Evolutionary conservation across 2,888 invertebrate genomes (phyloP).

Genomic region (Brenthis hecate): DNA sequence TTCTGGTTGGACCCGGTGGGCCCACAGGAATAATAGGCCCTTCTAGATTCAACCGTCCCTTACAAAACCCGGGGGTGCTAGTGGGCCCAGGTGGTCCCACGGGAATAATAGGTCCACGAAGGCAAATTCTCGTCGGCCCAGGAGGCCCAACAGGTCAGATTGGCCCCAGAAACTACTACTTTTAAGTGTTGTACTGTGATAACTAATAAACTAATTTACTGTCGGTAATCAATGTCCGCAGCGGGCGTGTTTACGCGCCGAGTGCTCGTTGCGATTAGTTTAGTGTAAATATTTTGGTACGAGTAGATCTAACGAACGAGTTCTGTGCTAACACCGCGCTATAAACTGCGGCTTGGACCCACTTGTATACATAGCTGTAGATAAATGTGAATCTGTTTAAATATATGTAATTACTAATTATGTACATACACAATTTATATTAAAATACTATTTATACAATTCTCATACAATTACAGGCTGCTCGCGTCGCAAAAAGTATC

Average conservation of each 20-base stretch:
- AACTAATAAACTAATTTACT: slow-evolving; percentile 50
- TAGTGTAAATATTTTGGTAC: slow-evolving; percentile 47
- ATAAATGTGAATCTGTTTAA: slow-evolving; percentile 4
- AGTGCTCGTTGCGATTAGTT: slow-evolving; percentile 32
- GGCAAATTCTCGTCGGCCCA: slow-evolving; percentile 76
- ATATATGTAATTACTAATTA: slow-evolving; percentile 14
- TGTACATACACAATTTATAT: not conserved
- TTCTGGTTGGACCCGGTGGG: slow-evolving; percentile 79
- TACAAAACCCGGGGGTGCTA: slow-evolving; percentile 51
- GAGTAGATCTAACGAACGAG: slow-evolving; percentile 37
- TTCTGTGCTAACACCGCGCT: slow-evolving; percentile 38
- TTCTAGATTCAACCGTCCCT: slow-evolving; percentile 45
- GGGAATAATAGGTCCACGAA: slow-evolving; percentile 45
- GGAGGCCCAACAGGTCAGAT: slow-evolving; percentile 69
- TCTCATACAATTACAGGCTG: slow-evolving; percentile 33
- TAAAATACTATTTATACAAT: not conserved
- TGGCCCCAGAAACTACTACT: slow-evolving; percentile 65
- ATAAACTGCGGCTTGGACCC: slow-evolving; percentile 20
- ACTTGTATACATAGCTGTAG: slow-evolving; percentile 8
- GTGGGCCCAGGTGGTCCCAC: slow-evolving; percentile 71
- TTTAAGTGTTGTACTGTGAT: slow-evolving; percentile 53
- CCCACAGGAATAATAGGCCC: slow-evolving; percentile 67
- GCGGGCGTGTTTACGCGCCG: slow-evolving; percentile 29
- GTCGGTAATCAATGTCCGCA: slow-evolving; percentile 36
- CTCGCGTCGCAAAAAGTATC: slow-evolving; percentile 25